phyloP scores from a whole-genome alignment of 2,113 vertebrate genomes.

The Lutjanus erythropterus region DNA sequence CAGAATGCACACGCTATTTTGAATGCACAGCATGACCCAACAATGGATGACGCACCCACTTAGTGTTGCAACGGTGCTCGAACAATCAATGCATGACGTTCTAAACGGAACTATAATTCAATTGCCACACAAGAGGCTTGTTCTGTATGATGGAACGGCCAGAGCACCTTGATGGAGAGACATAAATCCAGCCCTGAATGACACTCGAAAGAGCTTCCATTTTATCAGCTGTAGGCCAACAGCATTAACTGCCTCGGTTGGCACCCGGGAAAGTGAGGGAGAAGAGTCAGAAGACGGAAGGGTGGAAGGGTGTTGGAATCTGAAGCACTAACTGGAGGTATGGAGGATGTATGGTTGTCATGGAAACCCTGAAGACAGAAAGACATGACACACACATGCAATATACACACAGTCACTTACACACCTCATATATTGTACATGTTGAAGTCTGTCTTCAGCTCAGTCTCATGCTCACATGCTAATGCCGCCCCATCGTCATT shows the following conservation, averaged over 20 bases:
- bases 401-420: conserved; percentile 11
- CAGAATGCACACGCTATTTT: neutral
- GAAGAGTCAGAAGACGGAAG: neutral
- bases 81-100: neutral
- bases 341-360: conserved; percentile 51
- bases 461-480: neutral
- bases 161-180: neutral
- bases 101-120: conserved; percentile 1
- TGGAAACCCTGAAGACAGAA: conserved; percentile 29
- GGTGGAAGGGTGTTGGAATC: conserved; percentile 21
- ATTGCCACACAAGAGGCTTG: neutral
- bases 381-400: conserved; percentile 5
- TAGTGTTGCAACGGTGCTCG: neutral
- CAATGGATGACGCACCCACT: conserved; percentile 1
- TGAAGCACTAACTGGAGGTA: neutral
- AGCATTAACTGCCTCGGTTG: neutral
- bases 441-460: neutral
- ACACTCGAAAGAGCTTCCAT: neutral
- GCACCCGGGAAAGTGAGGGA: neutral
- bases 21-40: neutral
- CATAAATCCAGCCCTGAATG: neutral
- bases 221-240: neutral
- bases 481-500: conserved; percentile 16
- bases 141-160: neutral
- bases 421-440: conserved; percentile 16